Base-by-base conservation (phyloP, 2,888 invertebrate genomes). In the Eilema depressum region DNA sequence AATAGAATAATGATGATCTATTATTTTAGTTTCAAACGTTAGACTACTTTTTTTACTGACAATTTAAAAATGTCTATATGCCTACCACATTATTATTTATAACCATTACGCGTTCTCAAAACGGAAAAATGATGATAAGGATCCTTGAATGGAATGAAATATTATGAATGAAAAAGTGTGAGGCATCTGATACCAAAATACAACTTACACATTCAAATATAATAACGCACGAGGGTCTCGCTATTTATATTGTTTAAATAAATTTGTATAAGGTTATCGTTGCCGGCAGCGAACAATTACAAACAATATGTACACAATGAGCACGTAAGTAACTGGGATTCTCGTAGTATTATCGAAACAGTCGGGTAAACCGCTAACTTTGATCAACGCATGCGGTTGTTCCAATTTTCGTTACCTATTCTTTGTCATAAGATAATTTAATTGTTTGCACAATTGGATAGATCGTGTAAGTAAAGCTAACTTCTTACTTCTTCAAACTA, bases 41-140 rank as follows among this genome's bases (percentile, higher is more conserved):
- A 17, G 2, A 28, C 1, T 20, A 26, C 26, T 26, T 14, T 26
- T 10, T 26, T 26, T 17, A 25, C 59, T 26, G 14, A 14, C 26
- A 8, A 28, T 14, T 17, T 59, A 61, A 61, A 28, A 17, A 33
- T 61, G n/a, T 11, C 5, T 37, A 17, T 28, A n/a, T 47, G 17
- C 69, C 25, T 47, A 11, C 69, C 25, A 25, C 61, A 64, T 37
- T 65, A 68, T 56, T 75, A 78, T 80, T 73, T 71, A 68, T 63
- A 53, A 47, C 47, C 20, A 72, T 57, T 30, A 63, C 72, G 68
- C 63, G 63, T 66, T 71, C 72, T 72, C 28, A 33, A 71, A 75
- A 77, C 79, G 77, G 75, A 79, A 77, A 80, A 79, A 77, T 73
- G 62, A 28, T 63, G 82, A 81, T 81, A 82, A 79, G 66, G 69